These are phyloP conservation scores for Meandrusa payeni DNA, from an alignment of 2,888 invertebrate genomes.

Conservation along the genomic window DNA sequence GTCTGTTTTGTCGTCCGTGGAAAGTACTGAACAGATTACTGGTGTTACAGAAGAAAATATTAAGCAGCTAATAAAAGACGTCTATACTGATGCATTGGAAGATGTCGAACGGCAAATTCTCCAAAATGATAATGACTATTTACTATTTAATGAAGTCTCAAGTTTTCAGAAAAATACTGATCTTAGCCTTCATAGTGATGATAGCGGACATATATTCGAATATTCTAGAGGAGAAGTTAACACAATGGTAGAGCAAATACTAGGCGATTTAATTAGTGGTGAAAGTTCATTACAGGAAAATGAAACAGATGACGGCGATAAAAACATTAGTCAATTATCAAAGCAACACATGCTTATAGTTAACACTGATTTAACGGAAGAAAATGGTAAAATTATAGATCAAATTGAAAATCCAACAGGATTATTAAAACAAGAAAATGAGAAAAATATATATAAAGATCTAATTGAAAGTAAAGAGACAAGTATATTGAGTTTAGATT, in stretches of 20 bases:
- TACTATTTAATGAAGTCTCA: neutral
- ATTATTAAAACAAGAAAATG: neutral
- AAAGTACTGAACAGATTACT: conserved; percentile 1
- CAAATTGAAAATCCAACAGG: neutral
- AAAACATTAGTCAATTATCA: neutral
- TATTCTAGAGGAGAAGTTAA: conserved; percentile 4
- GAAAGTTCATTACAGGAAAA: conserved; percentile 5
- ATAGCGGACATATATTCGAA: conserved; percentile 3
- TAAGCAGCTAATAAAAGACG: conserved; percentile 1
- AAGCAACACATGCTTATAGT: neutral
- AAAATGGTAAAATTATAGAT: neutral
- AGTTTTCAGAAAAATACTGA: neutral
- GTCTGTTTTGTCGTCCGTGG: neutral
- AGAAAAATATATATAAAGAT: neutral
- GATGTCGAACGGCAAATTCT: neutral
- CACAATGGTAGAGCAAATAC: conserved; percentile 12
- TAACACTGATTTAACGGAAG: neutral
- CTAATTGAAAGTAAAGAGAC: neutral
- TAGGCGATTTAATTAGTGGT: neutral
- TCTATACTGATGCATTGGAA: conserved; percentile 4
- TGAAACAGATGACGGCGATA: neutral
- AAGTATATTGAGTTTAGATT: too few species aligned
- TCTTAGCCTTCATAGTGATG: neutral
- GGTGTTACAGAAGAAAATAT: neutral
- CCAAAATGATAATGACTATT: neutral